Evolutionary conservation across 2,888 invertebrate species (phyloP).

Genomic region (Nomada hirtipes): DNA sequence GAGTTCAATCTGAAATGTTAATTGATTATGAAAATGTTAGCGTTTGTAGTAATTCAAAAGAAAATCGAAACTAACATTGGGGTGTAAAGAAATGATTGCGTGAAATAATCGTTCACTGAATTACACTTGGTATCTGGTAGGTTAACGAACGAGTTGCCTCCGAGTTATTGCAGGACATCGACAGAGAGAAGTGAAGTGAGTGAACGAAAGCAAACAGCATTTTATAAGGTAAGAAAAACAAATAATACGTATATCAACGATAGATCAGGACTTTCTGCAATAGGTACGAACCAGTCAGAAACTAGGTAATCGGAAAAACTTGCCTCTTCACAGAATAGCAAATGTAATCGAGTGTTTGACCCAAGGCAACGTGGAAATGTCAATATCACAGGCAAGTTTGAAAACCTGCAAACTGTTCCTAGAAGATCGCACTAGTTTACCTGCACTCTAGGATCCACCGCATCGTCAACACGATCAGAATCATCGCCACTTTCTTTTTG

Average conservation of each 20-base stretch:
- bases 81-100: not conserved
- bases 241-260: not conserved
- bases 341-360: constrained; percentile 8
- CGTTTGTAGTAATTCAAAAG: too few species aligned
- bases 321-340: not conserved
- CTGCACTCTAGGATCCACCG: constrained; percentile 93
- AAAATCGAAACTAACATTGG: not conserved
- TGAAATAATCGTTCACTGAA: not conserved
- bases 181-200: not conserved
- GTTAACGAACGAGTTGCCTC: constrained; percentile 17
- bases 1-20: constrained; percentile 89
- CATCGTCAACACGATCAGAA: constrained; percentile 85
- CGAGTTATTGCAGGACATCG: constrained; percentile 1
- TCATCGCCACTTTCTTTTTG: constrained; percentile 76
- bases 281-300: not conserved
- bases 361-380: constrained; percentile 63
- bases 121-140: not conserved
- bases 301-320: not conserved
- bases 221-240: constrained; percentile 27
- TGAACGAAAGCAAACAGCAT: constrained; percentile 38
- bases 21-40: constrained; percentile 10
- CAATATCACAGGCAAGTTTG: constrained; percentile 75
- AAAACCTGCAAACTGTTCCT: constrained; percentile 76
- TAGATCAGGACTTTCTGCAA: not conserved
- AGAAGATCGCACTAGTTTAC: constrained; percentile 81